Conservation (phyloP, 1,140 invertebrate genomes). For the Drosophila melanogaster region Release_6_plus_ISO1_MT NC_004354.4:11129501-11130000, state of each 20-base stretch:
- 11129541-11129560: conserved; percentile 59
- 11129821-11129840: not conserved
- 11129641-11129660: conserved; percentile 55
- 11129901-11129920: conserved; percentile 44
- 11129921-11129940: conserved; percentile 32
- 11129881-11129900: conserved; percentile 46
- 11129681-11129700: conserved; percentile 51
- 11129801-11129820: conserved; percentile 6
- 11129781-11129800: conserved; percentile 20
- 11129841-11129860: conserved; percentile 2
- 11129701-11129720: conserved; percentile 7
- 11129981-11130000: conserved; percentile 69
- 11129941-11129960: conserved; percentile 66
- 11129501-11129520: conserved; percentile 61
- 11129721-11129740: conserved; percentile 1
- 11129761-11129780: conserved; percentile 53
- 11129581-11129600: conserved; percentile 19
- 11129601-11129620: conserved; percentile 4
- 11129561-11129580: conserved; percentile 55
- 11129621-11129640: conserved; percentile 54
- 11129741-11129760: not conserved
- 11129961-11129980: conserved; percentile 79
- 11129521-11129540: conserved; percentile 48
- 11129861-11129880: conserved; percentile 25
- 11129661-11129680: conserved; percentile 45